Conservation (phyloP, 2,797 vertebrate genomes). For the Aulostomus chinensis region DNA sequence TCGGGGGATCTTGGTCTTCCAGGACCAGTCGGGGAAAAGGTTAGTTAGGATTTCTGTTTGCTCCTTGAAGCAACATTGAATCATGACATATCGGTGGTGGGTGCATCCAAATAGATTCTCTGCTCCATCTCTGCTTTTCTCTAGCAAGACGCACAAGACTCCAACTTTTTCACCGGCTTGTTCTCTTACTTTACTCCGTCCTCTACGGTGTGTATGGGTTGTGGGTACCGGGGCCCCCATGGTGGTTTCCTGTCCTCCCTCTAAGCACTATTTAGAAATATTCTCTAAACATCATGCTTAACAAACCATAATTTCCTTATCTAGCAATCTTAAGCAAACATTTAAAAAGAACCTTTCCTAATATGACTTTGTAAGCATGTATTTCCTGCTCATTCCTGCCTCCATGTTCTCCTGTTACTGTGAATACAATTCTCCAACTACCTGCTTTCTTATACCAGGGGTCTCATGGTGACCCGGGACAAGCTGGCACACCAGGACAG, state of each 20-base stretch:
- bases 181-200: constrained; percentile 68
- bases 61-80: background rate
- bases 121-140: constrained; percentile 47
- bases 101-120: constrained; percentile 21
- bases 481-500: constrained; percentile 76
- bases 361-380: too few relatives aligned
- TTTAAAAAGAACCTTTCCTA: too few relatives aligned
- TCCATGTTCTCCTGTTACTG: too few relatives aligned
- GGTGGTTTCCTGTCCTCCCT: constrained; percentile 8
- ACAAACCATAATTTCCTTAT: too few relatives aligned
- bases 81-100: background rate
- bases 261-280: background rate
- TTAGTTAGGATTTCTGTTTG: constrained; percentile 56
- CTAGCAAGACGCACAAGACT: constrained; percentile 63
- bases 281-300: too few relatives aligned
- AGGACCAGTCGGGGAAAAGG: constrained; percentile 80
- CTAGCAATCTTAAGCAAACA: too few relatives aligned
- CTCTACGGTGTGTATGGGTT: constrained; percentile 43
- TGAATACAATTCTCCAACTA: too few relatives aligned
- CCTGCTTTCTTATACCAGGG: constrained; percentile 53
- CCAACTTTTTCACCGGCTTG: constrained; percentile 62
- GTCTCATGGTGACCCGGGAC: constrained; percentile 77
- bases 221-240: constrained; percentile 49
- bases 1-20: constrained; percentile 79
- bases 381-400: too few relatives aligned